phyloP scores from a whole-genome alignment of 2,797 vertebrate genomes.

The Cyclopterus lumpus region DNA sequence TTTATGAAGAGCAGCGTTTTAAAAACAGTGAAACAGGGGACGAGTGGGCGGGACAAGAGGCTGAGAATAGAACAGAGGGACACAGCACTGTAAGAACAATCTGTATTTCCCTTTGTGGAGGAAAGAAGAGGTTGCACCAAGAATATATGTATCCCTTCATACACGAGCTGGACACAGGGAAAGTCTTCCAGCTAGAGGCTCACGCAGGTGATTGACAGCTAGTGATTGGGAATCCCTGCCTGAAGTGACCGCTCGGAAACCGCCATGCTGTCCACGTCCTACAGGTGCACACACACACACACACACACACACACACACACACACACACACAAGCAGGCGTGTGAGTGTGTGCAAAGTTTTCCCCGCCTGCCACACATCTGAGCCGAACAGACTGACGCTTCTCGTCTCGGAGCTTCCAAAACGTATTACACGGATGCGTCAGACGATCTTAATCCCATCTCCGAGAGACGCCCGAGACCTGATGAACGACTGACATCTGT shows the following conservation, averaged over 20 bases:
- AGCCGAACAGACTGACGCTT: conserved; percentile 1
- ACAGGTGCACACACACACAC: not conserved
- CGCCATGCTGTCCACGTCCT: not conserved
- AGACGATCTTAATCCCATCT: conserved; percentile 50
- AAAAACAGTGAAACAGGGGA: conserved; percentile 16
- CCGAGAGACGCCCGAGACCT: conserved; percentile 35
- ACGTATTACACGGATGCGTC: conserved; percentile 32
- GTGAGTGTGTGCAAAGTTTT: conserved; percentile 6
- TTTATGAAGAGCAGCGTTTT: conserved; percentile 32
- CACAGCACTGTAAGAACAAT: conserved; percentile 23
- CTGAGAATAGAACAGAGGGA: conserved; percentile 37
- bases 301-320: too few relatives aligned
- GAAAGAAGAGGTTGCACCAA: too few relatives aligned
- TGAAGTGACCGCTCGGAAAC: conserved; percentile 36
- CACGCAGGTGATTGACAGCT: conserved; percentile 31
- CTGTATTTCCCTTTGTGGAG: not conserved
- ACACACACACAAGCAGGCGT: not conserved
- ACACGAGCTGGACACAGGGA: not conserved
- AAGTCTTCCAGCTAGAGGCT: conserved; percentile 20
- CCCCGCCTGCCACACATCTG: conserved; percentile 29
- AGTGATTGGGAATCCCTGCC: conserved; percentile 37
- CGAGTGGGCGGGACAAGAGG: conserved; percentile 32
- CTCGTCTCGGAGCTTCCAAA: conserved; percentile 8
- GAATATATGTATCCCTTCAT: not conserved
- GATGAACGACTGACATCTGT: conserved; percentile 66